Evolutionary conservation across 2,888 invertebrate genomes (phyloP), one percentile per base, ranked within the genome.

Genomic region (Erynnis tages): DNA sequence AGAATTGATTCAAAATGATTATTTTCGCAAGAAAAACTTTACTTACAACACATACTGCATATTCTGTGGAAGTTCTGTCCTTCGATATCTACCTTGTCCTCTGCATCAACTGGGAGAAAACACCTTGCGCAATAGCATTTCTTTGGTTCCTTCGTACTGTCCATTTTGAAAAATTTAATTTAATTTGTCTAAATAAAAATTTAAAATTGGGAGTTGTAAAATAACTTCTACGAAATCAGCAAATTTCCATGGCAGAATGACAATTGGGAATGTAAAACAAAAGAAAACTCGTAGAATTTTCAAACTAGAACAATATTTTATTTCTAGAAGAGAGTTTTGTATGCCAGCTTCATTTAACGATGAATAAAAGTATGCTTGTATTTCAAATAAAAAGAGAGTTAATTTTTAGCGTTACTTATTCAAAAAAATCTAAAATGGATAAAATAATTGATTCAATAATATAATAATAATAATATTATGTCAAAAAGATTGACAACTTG

Each of bases 11-110:
- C n/a, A n/a, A n/a, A n/a, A n/a, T n/a, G n/a, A n/a, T n/a, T n/a
- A n/a, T n/a, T n/a, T n/a, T n/a, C n/a, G n/a, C n/a, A n/a, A n/a
- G n/a, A n/a, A n/a, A 30, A 35, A 35, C 13, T 21, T 37, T 14
- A 82, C 88, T 85, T 64, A 88, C 88, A 88, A 55, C 88, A 88
- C 68, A 73, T 81, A 57, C 86, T 78, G 58, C 88, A 89, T 29
- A 74, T 64, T 52, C 70, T 75, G 52, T 89, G 88, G 56, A 86
- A 89, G 56, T 76, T 78, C 44, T 88, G 86, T 13, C 80, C 82
- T 49, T 81, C 85, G 5, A 88, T 75, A 43, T 82, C 81, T 3
- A 88, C 78, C 61, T 65, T 77, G 32, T 89, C 87, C 23, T 78
- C 76, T 0, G 68, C 49, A 1, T 80, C 79, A 7, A 89, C 64